A percentile compares a stretch with the other conserved stretches of the same genome.
Evolutionary conservation across 1,140 invertebrate species (phyloP).

Genomic region (Eumaeus atala): DNA sequence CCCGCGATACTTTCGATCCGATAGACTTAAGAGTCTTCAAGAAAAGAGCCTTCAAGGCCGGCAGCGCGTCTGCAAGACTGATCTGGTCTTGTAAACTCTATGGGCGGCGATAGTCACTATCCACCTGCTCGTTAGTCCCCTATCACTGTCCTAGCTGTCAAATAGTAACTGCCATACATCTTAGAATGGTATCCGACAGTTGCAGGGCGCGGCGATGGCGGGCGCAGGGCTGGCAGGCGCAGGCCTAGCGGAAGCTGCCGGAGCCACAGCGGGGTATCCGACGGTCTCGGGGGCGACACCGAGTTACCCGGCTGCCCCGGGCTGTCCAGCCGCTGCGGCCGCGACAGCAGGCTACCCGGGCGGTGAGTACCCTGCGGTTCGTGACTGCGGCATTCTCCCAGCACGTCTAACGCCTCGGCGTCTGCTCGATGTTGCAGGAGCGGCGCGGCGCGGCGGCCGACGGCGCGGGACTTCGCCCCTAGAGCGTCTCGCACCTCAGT

Average conservation of each 20-base stretch:
- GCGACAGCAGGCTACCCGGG: neutral
- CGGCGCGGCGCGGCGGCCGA: slow-evolving; percentile 25
- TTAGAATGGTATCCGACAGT: neutral
- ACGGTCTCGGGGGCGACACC: neutral
- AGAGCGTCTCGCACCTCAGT: slow-evolving; percentile 37
- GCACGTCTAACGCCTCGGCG: slow-evolving; percentile 29
- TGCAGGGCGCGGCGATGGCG: neutral
- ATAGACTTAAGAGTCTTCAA: too few relatives aligned
- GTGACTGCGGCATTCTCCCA: slow-evolving; percentile 18
- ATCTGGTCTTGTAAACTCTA: too few relatives aligned
- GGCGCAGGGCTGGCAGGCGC: neutral
- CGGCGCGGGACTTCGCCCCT: slow-evolving; percentile 16
- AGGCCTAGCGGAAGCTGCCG: neutral
- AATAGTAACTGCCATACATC: too few relatives aligned
- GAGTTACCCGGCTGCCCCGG: neutral
- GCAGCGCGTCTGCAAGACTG: too few relatives aligned
- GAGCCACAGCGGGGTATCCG: neutral
- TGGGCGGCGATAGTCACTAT: too few relatives aligned
- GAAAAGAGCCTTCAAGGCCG: too few relatives aligned
- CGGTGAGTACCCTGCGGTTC: slow-evolving; percentile 13
- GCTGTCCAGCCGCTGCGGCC: neutral
- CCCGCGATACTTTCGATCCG: too few relatives aligned
- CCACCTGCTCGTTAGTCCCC: too few relatives aligned
- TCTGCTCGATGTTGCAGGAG: slow-evolving; percentile 47
- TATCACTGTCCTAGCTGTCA: too few relatives aligned